A percentile compares a stretch with the other conserved stretches of the same genome.
Conservation (phyloP, 2,888 invertebrate genomes). For the Lumbricus terrestris region DNA sequence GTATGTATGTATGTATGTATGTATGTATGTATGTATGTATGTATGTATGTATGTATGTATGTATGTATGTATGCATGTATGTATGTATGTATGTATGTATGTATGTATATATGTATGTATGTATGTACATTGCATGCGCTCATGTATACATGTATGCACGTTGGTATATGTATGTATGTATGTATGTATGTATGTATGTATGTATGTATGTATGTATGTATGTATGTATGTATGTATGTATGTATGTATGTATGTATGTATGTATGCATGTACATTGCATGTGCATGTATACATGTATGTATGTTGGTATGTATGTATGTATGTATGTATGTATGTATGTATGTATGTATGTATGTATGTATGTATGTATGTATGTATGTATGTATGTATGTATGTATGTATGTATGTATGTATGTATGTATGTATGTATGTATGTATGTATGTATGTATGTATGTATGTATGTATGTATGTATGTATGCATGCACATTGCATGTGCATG, state of each 20-base stretch:
- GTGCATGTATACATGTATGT: constrained; percentile 8
- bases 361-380: neutral
- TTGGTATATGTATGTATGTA: neutral
- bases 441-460: constrained; percentile 19
- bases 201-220: neutral
- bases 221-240: neutral
- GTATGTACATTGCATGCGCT: too few relatives aligned
- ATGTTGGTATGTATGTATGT: constrained; percentile 6
- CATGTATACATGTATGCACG: neutral
- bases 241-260: neutral
- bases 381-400: neutral
- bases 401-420: neutral
- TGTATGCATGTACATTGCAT: neutral
- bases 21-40: neutral
- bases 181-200: neutral
- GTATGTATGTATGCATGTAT: neutral
- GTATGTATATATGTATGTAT: neutral
- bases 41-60: neutral
- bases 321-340: constrained; percentile 13
- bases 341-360: constrained; percentile 13
- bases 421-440: neutral
- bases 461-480: too few relatives aligned
- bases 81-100: neutral
- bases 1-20: neutral
- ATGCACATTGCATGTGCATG: constrained; percentile 16